A percentile compares a stretch with the other conserved stretches of the same genome.
phyloP scores from a whole-genome alignment of 2,888 invertebrate genomes.

The Sminthurinus aureus region DNA sequence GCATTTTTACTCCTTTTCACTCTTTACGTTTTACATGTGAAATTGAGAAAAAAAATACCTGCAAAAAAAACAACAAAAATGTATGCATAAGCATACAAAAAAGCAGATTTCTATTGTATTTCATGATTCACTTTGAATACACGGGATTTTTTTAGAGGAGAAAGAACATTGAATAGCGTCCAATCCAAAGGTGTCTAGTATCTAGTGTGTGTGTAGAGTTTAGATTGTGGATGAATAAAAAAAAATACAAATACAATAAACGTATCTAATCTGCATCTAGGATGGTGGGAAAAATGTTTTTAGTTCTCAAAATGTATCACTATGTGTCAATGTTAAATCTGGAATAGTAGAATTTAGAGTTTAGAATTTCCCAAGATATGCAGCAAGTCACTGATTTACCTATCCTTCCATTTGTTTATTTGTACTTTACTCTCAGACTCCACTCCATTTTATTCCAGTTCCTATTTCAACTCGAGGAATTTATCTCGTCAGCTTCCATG shows the following conservation, averaged over 20 bases:
- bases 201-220: too few relatives aligned
- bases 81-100: not conserved
- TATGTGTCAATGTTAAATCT: not conserved
- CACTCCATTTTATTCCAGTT: not conserved
- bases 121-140: not conserved
- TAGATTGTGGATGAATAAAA: not conserved
- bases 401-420: not conserved
- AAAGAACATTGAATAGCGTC: not conserved
- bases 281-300: not conserved
- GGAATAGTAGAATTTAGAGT: not conserved
- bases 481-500: too few relatives aligned
- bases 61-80: not conserved
- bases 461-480: too few relatives aligned
- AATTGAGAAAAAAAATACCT: not conserved
- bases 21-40: not conserved
- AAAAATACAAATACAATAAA: too few relatives aligned
- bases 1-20: not conserved
- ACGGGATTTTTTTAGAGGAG: not conserved
- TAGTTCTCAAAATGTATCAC: not conserved
- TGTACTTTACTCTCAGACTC: not conserved
- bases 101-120: not conserved
- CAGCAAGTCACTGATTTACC: not conserved
- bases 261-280: not conserved
- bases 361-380: not conserved
- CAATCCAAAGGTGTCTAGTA: not conserved